Evolutionary conservation across 37 sponge, comb jelly and placozoan genomes (phyloP), one percentile per base, ranked within the genome.

Genomic region (Haliclona indistincta): DNA sequence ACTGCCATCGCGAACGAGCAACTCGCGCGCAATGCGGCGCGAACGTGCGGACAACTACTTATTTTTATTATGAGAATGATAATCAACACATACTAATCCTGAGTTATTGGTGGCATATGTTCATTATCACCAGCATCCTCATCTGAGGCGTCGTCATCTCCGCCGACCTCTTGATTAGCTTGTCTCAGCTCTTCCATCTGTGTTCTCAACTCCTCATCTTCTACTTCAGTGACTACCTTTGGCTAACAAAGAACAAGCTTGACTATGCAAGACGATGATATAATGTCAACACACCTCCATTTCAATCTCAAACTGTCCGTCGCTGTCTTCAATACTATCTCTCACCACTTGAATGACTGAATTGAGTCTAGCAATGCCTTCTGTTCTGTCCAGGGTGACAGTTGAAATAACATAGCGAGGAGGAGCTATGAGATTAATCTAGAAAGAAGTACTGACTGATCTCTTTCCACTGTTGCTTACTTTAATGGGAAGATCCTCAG

Each of bases 371-470:
- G 94, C 91, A 42, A 98, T 84, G 6, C 99, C 99, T 54, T 98
- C 93, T 25, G 84, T 86, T 54, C 87, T 71, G 68, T 98, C 93
- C 54, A 95, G 70, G 8, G 96, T 92, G 30, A 86, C 92, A 29
- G 93, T 91, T 0, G 95, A 84, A 63, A 98, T 88, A 34, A 98
- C 96, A 64, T 98, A 98, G 56, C 93, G 82, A 53, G 99, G 99
- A 0, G 99, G 99, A 17, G 99, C 99, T 51, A 98, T 98, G 58
- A 98, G 84, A 58, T 94, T 94, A 62, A 98, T 98, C 90, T 92
- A 38, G 25, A 81, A 66, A 41, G 61, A 37, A 19, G 56, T n/a
- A 51, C 36, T 30, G 25, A 30, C 63, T n/a, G 25, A 61, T 61
- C 7, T 20, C 7, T 7, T n/a, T n/a, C 15, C 26, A 22, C 13